These are phyloP conservation scores for Thamnophis sirtalis DNA, from an alignment of 2,113 vertebrate species.

Conservation along the genomic window DNA sequence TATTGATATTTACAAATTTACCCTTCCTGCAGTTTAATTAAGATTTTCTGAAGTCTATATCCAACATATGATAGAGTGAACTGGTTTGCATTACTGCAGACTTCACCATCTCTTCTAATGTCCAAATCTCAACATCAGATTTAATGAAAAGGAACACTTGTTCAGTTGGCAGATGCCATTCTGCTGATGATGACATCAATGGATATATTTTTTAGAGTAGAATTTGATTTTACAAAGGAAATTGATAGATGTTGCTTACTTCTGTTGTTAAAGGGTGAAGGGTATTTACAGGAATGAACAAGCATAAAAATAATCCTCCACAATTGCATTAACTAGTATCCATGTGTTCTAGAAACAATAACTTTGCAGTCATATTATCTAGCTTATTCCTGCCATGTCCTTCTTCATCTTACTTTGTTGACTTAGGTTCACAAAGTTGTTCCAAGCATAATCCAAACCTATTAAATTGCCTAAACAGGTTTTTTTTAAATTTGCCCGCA, in stretches of 20 bases:
- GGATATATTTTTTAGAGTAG: not conserved
- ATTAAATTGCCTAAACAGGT: not conserved
- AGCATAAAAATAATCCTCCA: not conserved
- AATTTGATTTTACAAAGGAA: not conserved
- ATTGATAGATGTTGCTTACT: not conserved
- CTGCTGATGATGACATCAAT: not conserved
- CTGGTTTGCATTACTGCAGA: not conserved
- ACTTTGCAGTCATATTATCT: not conserved
- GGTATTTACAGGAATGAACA: not conserved
- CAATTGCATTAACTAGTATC: not conserved
- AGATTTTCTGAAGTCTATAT: not conserved
- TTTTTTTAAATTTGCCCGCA: not conserved
- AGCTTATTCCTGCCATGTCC: not conserved
- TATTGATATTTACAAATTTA: not conserved
- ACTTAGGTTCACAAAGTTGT: not conserved
- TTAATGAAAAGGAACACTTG: not conserved
- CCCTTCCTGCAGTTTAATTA: not conserved
- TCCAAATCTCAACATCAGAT: not conserved
- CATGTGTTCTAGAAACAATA: not conserved
- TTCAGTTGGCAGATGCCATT: not conserved
- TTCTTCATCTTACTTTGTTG: not conserved
- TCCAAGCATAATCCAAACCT: not conserved
- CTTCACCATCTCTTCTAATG: not conserved
- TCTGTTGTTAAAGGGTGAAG: not conserved
- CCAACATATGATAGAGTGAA: not conserved